A percentile compares a stretch with the other conserved stretches of the same genome.
Conservation (phyloP, 2,797 vertebrate genomes). For the Oreochromis grahami region DNA sequence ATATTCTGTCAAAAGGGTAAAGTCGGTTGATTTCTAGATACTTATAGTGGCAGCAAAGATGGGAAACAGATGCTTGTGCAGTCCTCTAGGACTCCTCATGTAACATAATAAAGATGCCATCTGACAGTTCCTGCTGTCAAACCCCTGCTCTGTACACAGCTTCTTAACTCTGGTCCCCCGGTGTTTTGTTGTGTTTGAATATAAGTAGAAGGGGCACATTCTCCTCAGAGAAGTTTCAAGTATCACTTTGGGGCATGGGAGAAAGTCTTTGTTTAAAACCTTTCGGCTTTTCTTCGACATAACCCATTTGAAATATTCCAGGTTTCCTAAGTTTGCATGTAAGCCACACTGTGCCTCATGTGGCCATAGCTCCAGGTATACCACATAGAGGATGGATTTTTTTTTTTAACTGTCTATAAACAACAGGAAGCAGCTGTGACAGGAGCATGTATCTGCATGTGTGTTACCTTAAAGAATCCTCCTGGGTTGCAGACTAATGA, state of each 20-base stretch:
- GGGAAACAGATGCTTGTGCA: slow-evolving; percentile 62
- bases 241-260: slow-evolving; percentile 4
- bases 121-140: slow-evolving; percentile 72
- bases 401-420: neutral
- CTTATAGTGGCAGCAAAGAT: slow-evolving; percentile 36
- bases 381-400: neutral
- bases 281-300: neutral
- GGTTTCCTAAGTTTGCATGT: neutral
- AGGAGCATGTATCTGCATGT: slow-evolving; percentile 15
- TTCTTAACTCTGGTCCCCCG: slow-evolving; percentile 33
- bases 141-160: slow-evolving; percentile 47
- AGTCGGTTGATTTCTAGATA: slow-evolving; percentile 38
- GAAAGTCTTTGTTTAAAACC: slow-evolving; percentile 11
- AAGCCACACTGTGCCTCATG: neutral
- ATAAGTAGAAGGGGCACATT: slow-evolving; percentile 24
- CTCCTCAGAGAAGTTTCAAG: slow-evolving; percentile 16
- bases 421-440: slow-evolving; percentile 11
- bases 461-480: slow-evolving; percentile 43
- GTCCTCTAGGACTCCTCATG: slow-evolving; percentile 60
- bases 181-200: slow-evolving; percentile 50
- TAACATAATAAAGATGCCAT: slow-evolving; percentile 70
- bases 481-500: slow-evolving; percentile 52
- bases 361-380: neutral
- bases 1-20: slow-evolving; percentile 32
- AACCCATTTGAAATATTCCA: neutral